A percentile compares a stretch with the other conserved stretches of the same genome.
Conservation (phyloP, 2,113 vertebrate genomes). For the Hippopotamus amphibius region DNA sequence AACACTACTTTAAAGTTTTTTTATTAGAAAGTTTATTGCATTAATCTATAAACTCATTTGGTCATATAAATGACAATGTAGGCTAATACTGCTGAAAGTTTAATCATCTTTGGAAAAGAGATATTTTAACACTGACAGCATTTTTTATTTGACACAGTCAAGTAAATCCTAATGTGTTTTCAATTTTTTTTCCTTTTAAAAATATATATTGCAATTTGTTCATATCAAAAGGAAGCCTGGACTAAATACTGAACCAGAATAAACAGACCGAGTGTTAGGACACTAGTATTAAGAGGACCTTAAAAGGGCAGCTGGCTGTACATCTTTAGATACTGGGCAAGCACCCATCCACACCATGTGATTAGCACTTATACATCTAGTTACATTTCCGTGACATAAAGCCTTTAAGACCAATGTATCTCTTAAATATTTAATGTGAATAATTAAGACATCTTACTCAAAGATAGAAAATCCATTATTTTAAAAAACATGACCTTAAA, state of each 20-base stretch:
- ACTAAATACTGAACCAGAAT: slow-evolving; percentile 58
- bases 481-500: slow-evolving; percentile 5
- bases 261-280: slow-evolving; percentile 61
- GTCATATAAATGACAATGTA: slow-evolving; percentile 74
- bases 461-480: background rate
- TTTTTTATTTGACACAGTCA: slow-evolving; percentile 74
- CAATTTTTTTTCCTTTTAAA: slow-evolving; percentile 74
- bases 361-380: slow-evolving; percentile 58
- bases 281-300: slow-evolving; percentile 33
- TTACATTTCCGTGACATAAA: slow-evolving; percentile 67
- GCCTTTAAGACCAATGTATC: slow-evolving; percentile 69
- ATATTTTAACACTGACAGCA: slow-evolving; percentile 80
- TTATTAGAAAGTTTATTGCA: slow-evolving; percentile 86
- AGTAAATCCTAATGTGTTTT: slow-evolving; percentile 69
- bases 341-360: slow-evolving; percentile 21
- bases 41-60: slow-evolving; percentile 80
- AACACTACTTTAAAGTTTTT: slow-evolving; percentile 58
- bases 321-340: slow-evolving; percentile 54
- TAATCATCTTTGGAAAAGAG: slow-evolving; percentile 84
- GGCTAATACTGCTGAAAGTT: slow-evolving; percentile 73
- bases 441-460: slow-evolving; percentile 46
- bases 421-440: slow-evolving; percentile 72
- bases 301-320: slow-evolving; percentile 38
- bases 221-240: slow-evolving; percentile 75
- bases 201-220: slow-evolving; percentile 80